These are phyloP conservation scores for Mustelus asterias DNA, from an alignment of 2,113 vertebrate species.

Conservation along the genomic window DNA sequence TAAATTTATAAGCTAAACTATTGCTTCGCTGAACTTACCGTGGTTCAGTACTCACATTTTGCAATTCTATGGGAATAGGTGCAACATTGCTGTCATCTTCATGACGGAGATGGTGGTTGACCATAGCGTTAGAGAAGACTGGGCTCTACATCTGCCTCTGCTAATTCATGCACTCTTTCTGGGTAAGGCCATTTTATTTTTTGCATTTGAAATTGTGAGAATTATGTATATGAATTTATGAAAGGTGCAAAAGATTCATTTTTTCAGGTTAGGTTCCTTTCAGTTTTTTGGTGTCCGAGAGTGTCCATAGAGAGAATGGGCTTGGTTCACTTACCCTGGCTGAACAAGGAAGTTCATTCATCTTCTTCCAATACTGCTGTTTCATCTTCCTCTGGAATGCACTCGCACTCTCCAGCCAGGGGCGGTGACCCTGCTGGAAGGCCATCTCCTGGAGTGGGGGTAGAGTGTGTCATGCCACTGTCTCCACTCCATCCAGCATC, in stretches of 20 bases:
- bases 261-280: background rate
- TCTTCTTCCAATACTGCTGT: too few species aligned
- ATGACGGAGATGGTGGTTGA: constrained; percentile 99
- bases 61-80: constrained; percentile 60
- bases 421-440: too few species aligned
- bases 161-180: constrained; percentile 91
- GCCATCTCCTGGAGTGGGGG: too few species aligned
- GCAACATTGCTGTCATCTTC: constrained; percentile 96
- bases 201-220: background rate
- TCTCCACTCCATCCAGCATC: too few species aligned
- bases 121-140: constrained; percentile 95
- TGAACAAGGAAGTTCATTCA: too few species aligned
- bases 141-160: constrained; percentile 89
- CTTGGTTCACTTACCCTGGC: too few species aligned
- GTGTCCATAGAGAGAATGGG: too few species aligned
- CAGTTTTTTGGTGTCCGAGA: too few species aligned
- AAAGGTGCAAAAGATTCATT: background rate
- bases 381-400: too few species aligned
- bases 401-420: too few species aligned
- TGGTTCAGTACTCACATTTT: constrained; percentile 10
- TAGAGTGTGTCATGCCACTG: too few species aligned
- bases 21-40: background rate
- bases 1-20: background rate
- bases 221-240: background rate
- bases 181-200: constrained; percentile 57